Base-by-base conservation (phyloP, 2,888 invertebrate species). In the Diplolepis rosae region DNA sequence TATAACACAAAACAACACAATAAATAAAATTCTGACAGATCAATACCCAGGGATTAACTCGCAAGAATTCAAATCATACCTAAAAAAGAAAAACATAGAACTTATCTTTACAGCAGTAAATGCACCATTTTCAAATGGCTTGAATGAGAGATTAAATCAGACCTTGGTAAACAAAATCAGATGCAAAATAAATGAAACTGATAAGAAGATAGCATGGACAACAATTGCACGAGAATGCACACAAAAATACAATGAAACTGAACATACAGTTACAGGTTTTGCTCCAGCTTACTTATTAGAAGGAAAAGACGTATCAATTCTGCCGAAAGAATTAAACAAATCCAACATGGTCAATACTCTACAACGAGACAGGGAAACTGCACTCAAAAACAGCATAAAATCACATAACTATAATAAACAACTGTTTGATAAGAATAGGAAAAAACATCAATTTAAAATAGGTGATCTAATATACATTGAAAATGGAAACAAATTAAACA, bases 401-500 rank as follows among this genome's bases (percentile, higher is more conserved):
- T n/a, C n/a, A n/a, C n/a, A n/a, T n/a, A n/a, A n/a, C n/a, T n/a
- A n/a, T n/a, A n/a, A n/a, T n/a, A n/a, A n/a, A n/a, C n/a, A n/a
- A n/a, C n/a, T n/a, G 72, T 80, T 75, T 66, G 81, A 84, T 69
- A 76, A 74, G 75, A 74, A 80, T 66, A 66, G 80, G 67, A 84
- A 77, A 73, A 32, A 80, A 5, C 70, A 79, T 22, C 51, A 79
- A 27, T 82, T 85, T 35, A 77, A 83, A n/a, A 75, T 78, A 13
- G 82, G 83, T 42, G 83, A 85, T 69, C 30, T 70, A 52, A 84
- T 83, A n/a, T 84, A 79, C 65, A 73, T 84, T 2, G 80, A 83
- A 79, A 83, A 84, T 76, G 82, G 80, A 18, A 81, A 84, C 52
- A 73, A 68, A 73, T 30, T 85, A 68, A 84, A 84, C 65, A 79